phyloP scores from a whole-genome alignment of 2,113 vertebrate species.

The Trogon melanurus region DNA sequence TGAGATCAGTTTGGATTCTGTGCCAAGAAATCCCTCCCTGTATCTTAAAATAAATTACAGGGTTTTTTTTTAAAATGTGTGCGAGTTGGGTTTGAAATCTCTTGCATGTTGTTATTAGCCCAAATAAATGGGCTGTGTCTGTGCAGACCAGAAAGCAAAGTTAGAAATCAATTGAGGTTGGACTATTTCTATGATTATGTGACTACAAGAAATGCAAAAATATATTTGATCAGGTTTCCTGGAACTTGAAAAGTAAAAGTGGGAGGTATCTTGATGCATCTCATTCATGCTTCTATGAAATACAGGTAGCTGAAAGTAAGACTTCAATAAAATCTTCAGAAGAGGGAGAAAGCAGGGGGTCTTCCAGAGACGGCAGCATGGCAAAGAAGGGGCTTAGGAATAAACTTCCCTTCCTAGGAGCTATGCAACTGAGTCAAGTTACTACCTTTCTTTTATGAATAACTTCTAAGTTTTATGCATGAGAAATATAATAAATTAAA shows the following conservation, averaged over 20 bases:
- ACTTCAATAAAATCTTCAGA: not conserved
- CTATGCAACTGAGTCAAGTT: not conserved
- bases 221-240: not conserved
- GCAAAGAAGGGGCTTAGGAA: not conserved
- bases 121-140: not conserved
- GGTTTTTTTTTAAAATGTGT: not conserved
- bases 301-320: not conserved
- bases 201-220: not conserved
- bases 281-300: not conserved
- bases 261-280: not conserved
- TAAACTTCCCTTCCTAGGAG: not conserved
- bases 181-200: too few species aligned
- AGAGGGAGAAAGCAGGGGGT: not conserved
- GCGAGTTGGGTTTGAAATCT: not conserved
- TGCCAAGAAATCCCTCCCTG: rapidly evolving
- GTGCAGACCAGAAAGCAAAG: not conserved
- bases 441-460: not conserved
- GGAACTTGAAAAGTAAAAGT: not conserved
- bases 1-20: not conserved
- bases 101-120: rapidly evolving
- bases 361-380: not conserved
- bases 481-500: not conserved
- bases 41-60: not conserved
- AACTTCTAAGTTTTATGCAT: not conserved
- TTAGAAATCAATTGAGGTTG: not conserved